These are phyloP conservation scores for Tarsius wallacei DNA, from an alignment of 2,797 vertebrate genomes.

Conservation along the genomic window DNA sequence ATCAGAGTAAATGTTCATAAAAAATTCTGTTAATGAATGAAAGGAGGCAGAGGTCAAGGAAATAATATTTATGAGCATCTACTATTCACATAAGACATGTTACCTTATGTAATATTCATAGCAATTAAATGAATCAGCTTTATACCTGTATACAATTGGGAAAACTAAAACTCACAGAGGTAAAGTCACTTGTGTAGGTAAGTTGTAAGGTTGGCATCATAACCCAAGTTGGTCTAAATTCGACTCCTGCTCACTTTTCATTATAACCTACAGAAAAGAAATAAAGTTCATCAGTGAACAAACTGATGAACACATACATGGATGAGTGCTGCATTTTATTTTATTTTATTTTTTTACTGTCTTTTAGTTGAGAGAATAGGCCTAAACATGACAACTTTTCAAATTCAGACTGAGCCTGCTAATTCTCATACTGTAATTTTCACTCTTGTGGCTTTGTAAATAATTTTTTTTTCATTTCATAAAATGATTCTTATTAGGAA, in stretches of 20 bases:
- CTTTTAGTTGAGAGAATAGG: conserved; percentile 44
- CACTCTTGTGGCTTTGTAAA: conserved; percentile 81
- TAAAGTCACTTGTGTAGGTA: neutral
- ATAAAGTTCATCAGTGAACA: neutral
- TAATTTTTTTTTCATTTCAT: conserved; percentile 79
- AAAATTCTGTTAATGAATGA: neutral
- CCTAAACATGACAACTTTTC: conserved; percentile 49
- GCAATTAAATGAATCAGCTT: neutral
- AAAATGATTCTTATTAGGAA: conserved; percentile 84
- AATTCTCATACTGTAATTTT: conserved; percentile 71
- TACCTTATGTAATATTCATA: neutral
- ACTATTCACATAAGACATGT: neutral
- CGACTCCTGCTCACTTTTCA: neutral
- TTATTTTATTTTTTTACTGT: neutral
- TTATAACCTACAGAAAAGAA: neutral
- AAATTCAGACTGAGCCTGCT: conserved; percentile 58
- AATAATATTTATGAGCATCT: neutral
- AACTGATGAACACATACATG: neutral
- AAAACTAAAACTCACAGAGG: neutral
- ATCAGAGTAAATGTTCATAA: neutral
- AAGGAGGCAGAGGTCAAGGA: neutral
- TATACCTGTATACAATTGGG: neutral
- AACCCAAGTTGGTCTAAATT: neutral
- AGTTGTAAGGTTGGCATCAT: neutral
- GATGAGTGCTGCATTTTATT: neutral